Percentiles rank a stretch among this genome's conserved stretches.
These are phyloP conservation scores for Orthonychiurus folsomi DNA, from an alignment of 2,888 invertebrate species.

Conservation along the genomic window DNA sequence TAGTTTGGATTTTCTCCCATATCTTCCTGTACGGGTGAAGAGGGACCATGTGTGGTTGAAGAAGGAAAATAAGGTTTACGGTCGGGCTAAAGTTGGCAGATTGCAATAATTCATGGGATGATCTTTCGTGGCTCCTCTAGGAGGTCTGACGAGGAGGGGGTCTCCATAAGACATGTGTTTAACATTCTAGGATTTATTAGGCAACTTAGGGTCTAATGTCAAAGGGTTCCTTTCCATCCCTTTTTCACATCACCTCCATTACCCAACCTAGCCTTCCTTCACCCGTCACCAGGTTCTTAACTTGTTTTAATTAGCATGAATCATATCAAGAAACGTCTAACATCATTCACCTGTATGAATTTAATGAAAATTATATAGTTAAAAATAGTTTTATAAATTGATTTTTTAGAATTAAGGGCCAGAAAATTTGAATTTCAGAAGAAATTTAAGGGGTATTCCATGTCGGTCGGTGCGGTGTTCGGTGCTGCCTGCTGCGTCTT, in stretches of 20 bases:
- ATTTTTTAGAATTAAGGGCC: neutral
- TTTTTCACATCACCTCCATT: neutral
- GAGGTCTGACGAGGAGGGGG: slow-evolving; percentile 25
- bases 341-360: too few species aligned
- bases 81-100: slow-evolving; percentile 20
- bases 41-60: too few species aligned
- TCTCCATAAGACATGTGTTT: slow-evolving; percentile 26
- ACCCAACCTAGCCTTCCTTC: neutral
- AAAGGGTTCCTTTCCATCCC: slow-evolving; percentile 9
- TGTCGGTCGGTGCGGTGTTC: too few species aligned
- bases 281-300: too few species aligned
- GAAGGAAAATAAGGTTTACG: too few species aligned
- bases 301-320: too few species aligned
- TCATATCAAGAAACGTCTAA: too few species aligned
- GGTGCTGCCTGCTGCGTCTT: too few species aligned
- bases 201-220: slow-evolving; percentile 17
- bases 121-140: slow-evolving; percentile 18
- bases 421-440: neutral
- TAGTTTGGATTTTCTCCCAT: slow-evolving; percentile 24
- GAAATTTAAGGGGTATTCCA: too few species aligned
- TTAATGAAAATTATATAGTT: too few species aligned
- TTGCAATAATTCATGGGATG: slow-evolving; percentile 27
- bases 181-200: slow-evolving; percentile 25
- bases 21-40: too few species aligned
- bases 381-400: neutral